Conservation (phyloP, 2,113 vertebrate species). For the Misgurnus anguillicaudatus region DNA sequence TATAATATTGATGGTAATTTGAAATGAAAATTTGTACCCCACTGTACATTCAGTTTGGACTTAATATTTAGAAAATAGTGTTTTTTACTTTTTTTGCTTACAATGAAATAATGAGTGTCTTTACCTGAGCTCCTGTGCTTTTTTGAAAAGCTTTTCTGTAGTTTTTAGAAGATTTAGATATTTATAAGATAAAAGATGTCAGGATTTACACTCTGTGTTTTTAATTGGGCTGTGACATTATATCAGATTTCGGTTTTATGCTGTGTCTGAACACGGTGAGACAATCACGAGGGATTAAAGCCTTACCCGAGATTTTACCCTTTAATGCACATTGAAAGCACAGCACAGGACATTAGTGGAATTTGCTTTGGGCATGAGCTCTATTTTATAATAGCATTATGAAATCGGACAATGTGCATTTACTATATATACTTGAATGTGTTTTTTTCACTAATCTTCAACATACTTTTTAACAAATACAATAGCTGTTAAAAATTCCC, state of each 20-base stretch:
- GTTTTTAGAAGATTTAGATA: background rate
- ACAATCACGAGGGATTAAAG: slow-evolving; percentile 54
- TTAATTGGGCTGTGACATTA: slow-evolving; percentile 29
- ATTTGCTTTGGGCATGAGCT: slow-evolving; percentile 31
- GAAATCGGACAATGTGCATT: slow-evolving; percentile 50
- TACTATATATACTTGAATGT: background rate
- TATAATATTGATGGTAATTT: no score
- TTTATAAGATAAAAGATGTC: background rate
- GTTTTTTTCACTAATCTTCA: slow-evolving; percentile 25
- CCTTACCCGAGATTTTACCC: slow-evolving; percentile 34
- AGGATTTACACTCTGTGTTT: slow-evolving; percentile 23
- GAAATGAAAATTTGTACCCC: no score
- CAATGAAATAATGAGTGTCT: slow-evolving; percentile 63
- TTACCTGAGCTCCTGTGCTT: slow-evolving; percentile 62
- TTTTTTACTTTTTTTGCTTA: background rate
- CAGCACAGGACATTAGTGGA: slow-evolving; percentile 48
- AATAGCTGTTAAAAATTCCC: slow-evolving; percentile 35
- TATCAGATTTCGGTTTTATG: slow-evolving; percentile 40
- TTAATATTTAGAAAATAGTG: no score
- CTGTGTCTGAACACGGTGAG: slow-evolving; percentile 44
- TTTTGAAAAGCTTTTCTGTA: slow-evolving; percentile 26
- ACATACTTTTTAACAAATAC: slow-evolving; percentile 25
- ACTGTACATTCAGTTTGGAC: no score
- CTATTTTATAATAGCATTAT: slow-evolving; percentile 47
- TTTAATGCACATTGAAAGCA: slow-evolving; percentile 42